Conservation (phyloP, 2,797 vertebrate genomes). For the Sebastes oblongus region DNA sequence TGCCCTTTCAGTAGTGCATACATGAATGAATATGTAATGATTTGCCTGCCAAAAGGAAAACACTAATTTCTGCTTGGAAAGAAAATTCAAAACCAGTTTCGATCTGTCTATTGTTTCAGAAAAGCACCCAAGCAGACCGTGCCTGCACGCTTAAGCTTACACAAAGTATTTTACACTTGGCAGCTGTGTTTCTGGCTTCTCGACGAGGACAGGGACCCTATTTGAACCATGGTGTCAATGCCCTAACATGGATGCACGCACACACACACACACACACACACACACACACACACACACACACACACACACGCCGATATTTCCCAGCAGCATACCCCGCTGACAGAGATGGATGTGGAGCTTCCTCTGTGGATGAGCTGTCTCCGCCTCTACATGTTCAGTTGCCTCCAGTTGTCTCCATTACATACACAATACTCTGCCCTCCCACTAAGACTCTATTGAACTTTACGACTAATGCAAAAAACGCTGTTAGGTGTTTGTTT, state of each 20-base stretch:
- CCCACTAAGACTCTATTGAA: not conserved
- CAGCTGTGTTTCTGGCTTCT: constrained; percentile 53
- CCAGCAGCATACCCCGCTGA: constrained; percentile 76
- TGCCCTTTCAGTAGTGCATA: not conserved
- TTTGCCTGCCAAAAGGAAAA: constrained; percentile 44
- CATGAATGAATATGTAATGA: not conserved
- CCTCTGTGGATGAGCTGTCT: constrained; percentile 38
- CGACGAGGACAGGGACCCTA: constrained; percentile 32
- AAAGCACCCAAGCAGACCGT: constrained; percentile 26
- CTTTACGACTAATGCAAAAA: not conserved
- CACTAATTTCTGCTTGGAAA: constrained; percentile 11
- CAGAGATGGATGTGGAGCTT: constrained; percentile 75
- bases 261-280: constrained; percentile 9
- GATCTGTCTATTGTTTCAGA: constrained; percentile 46
- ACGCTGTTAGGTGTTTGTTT: constrained; percentile 5
- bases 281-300: not conserved
- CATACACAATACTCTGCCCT: constrained; percentile 4
- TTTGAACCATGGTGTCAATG: constrained; percentile 59
- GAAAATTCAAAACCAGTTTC: constrained; percentile 37
- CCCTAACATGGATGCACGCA: not conserved
- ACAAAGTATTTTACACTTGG: constrained; percentile 41
- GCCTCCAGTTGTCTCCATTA: constrained; percentile 27
- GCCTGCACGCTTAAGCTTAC: not conserved
- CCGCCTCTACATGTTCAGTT: constrained; percentile 56
- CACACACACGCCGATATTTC: constrained; percentile 40